Evolutionary conservation across 2,797 vertebrate species (phyloP).

Genomic region (Pseudocheirus occidentalis): DNA sequence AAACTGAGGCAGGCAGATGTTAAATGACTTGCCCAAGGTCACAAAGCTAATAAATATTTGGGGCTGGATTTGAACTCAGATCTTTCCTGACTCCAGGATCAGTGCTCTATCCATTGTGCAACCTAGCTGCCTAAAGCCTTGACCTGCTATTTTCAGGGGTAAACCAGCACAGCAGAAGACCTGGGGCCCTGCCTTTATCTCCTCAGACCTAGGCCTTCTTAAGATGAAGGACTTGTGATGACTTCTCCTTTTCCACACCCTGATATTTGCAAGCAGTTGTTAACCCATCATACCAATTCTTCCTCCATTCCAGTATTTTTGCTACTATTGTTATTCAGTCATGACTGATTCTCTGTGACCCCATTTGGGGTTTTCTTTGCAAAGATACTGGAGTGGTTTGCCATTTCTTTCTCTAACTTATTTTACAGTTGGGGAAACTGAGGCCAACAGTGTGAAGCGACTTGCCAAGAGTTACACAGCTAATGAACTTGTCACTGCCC

Average conservation of each 20-base stretch:
- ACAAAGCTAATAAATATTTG: background rate
- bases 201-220: background rate
- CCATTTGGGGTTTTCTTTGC: no score
- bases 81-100: slow-evolving; percentile 4
- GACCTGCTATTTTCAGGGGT: background rate
- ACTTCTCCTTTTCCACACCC: no score
- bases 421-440: no score
- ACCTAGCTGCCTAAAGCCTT: background rate
- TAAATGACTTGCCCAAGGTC: slow-evolving; percentile 39
- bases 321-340: no score
- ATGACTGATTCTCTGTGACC: no score
- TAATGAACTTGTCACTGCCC: background rate
- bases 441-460: no score
- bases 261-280: no score
- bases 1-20: background rate
- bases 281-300: no score
- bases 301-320: no score
- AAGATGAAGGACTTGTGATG: background rate
- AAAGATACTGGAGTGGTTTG: no score
- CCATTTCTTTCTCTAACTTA: no score
- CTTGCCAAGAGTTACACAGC: no score
- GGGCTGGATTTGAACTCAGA: slow-evolving; percentile 23
- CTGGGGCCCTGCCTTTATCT: background rate
- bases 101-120: background rate
- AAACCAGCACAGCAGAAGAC: background rate